Conservation (phyloP, 2,888 invertebrate species). For the Phortica magna region DNA sequence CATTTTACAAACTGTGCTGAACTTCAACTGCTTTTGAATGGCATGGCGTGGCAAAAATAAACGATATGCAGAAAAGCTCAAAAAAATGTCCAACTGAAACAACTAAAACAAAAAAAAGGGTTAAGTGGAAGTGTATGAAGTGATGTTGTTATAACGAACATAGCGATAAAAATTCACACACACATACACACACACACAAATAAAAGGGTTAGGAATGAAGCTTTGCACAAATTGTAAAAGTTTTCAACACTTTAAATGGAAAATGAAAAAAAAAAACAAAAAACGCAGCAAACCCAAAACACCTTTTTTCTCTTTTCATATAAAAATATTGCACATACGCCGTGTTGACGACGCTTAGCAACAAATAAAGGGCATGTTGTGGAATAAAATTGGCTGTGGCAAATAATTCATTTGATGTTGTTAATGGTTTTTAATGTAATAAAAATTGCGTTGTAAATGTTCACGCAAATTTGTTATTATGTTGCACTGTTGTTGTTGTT, state of each 20-base stretch:
- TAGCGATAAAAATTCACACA: not conserved
- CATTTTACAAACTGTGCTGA: conserved; percentile 26
- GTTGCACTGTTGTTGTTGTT: not conserved
- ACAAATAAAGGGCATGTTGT: not conserved
- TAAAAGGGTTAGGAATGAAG: not conserved
- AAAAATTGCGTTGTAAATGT: conserved; percentile 38
- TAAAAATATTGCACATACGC: conserved; percentile 10
- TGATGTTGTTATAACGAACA: not conserved
- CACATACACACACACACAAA: not conserved
- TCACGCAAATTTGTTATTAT: conserved; percentile 36
- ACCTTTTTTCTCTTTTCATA: not conserved
- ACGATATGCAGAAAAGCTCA: not conserved
- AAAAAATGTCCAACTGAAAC: not conserved
- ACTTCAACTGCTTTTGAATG: conserved; percentile 29
- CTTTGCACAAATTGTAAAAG: not conserved
- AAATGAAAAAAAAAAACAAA: not conserved
- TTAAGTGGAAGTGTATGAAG: not conserved
- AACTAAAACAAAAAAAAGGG: not conserved
- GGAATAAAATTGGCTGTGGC: not conserved
- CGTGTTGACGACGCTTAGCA: not conserved
- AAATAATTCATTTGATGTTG: conserved; percentile 8
- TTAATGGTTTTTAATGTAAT: conserved; percentile 37
- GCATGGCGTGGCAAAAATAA: conserved; percentile 17
- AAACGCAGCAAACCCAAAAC: not conserved
- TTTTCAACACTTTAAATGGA: not conserved